These are phyloP conservation scores for Apotomis betuletana DNA, from an alignment of 2,888 invertebrate genomes.

Conservation along the genomic window DNA sequence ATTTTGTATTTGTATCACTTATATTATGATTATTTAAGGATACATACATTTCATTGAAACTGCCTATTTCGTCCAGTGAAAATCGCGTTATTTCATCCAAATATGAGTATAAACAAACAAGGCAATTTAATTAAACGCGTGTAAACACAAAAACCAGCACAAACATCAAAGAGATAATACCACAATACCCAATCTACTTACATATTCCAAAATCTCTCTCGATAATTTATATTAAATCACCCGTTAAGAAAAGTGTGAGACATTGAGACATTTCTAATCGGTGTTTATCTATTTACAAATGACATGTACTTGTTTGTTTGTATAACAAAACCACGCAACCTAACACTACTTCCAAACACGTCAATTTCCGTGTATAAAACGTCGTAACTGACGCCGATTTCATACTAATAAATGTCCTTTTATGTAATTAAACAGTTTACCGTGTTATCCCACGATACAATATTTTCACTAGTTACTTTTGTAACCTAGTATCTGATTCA, in stretches of 20 bases:
- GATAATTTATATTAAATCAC: too few species aligned
- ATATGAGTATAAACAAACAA: too few species aligned
- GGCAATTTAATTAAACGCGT: too few species aligned
- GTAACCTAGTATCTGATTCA: neutral
- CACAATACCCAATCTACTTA: too few species aligned
- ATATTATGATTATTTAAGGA: too few species aligned
- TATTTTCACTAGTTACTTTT: neutral
- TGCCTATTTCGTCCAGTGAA: neutral
- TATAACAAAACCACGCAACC: slow-evolving; percentile 20
- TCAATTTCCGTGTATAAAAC: neutral
- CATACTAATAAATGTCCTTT: neutral
- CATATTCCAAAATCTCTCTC: too few species aligned
- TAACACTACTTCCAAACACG: slow-evolving; percentile 12
- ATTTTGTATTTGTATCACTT: too few species aligned
- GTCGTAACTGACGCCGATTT: neutral
- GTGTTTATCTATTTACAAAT: neutral
- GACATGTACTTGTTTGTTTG: neutral
- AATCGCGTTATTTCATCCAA: too few species aligned
- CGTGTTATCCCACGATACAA: slow-evolving; percentile 17
- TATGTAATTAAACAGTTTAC: neutral
- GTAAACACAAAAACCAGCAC: too few species aligned
- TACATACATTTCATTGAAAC: too few species aligned
- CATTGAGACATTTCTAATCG: neutral
- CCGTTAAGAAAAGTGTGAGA: neutral
- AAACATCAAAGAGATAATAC: too few species aligned